Evolutionary conservation across 2,888 invertebrate species (phyloP).

Genomic region (Cryptus armator): DNA sequence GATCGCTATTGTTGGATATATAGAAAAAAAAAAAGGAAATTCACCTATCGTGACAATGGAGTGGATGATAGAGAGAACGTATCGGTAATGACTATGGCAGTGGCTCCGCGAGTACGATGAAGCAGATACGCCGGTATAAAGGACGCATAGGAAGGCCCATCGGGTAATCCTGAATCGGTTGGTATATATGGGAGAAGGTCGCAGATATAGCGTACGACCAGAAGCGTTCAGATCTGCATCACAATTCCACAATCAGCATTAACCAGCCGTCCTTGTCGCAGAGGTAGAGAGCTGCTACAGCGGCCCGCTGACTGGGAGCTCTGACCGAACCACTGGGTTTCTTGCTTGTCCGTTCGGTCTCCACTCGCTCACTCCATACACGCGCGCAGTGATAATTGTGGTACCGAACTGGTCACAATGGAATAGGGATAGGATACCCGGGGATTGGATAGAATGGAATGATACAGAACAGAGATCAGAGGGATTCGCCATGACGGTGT

Average conservation of each 20-base stretch:
- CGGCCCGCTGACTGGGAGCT: constrained; percentile 30
- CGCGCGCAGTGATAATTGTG: constrained; percentile 78
- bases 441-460: constrained; percentile 54
- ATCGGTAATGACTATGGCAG: constrained; percentile 53
- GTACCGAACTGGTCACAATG: constrained; percentile 74
- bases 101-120: constrained; percentile 39
- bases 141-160: constrained; percentile 47
- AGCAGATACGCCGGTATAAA: constrained; percentile 34
- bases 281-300: constrained; percentile 17
- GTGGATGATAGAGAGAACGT: constrained; percentile 42
- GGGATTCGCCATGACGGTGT: constrained; percentile 48
- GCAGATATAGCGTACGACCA: constrained; percentile 56
- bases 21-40: constrained; percentile 23
- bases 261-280: constrained; percentile 74
- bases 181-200: constrained; percentile 35
- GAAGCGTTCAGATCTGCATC: constrained; percentile 76
- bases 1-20: constrained; percentile 51
- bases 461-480: constrained; percentile 58
- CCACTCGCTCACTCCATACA: constrained; percentile 44
- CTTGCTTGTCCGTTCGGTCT: constrained; percentile 31
- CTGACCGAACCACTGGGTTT: constrained; percentile 55
- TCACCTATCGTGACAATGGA: constrained; percentile 43
- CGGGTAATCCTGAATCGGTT: constrained; percentile 42
- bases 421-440: constrained; percentile 62
- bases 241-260: constrained; percentile 81